Evolutionary conservation across 2,888 invertebrate species (phyloP), one percentile per base, ranked within the genome.

Genomic region (Cabera pusaria): DNA sequence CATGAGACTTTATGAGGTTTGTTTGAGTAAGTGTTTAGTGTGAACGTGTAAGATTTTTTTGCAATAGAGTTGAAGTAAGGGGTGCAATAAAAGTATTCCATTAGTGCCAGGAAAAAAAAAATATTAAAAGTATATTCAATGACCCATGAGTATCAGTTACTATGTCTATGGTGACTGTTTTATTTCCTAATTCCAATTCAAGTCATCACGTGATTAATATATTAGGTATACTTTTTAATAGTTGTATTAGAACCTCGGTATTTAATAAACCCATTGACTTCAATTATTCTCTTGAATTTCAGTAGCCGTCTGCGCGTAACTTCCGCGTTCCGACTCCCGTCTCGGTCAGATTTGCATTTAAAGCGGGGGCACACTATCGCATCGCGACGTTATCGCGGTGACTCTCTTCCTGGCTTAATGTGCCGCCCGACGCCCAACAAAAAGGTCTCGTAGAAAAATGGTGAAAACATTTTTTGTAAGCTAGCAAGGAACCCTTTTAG

Each of bases 341-440:
- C 50, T 64, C 58, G 56, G 54, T 61, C 50, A 57, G 52, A 73
- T 77, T 75, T 75, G 69, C 69, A 75, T 76, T 72, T 76, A 66
- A 66, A 76, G 56, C 59, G 61, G 53, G 61, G 52, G 49, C 49
- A 53, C 54, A 63, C 50, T 61, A 63, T 62, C 61, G 55, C 40
- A 49, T 56, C 64, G 57, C 39, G 56, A 60, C 68, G 67, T 67
- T 73, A 74, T 72, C 70, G 59, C 59, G 51, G 49, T 43, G 42
- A 53, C 41, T 56, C 50, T 38, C 42, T 29, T 38, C 46, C 43
- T 34, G 35, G 46, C 47, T 59, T 61, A 65, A 64, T 60, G 62
- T 56, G 59, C 42, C 49, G 46, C 51, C 52, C 37, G 31, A 21
- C 38, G 37, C 24, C 52, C n/a, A 44, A 54, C 59, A 66, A 70